These are phyloP conservation scores for Ciconia maguari DNA, from an alignment of 2,113 vertebrate genomes.

Conservation along the genomic window DNA sequence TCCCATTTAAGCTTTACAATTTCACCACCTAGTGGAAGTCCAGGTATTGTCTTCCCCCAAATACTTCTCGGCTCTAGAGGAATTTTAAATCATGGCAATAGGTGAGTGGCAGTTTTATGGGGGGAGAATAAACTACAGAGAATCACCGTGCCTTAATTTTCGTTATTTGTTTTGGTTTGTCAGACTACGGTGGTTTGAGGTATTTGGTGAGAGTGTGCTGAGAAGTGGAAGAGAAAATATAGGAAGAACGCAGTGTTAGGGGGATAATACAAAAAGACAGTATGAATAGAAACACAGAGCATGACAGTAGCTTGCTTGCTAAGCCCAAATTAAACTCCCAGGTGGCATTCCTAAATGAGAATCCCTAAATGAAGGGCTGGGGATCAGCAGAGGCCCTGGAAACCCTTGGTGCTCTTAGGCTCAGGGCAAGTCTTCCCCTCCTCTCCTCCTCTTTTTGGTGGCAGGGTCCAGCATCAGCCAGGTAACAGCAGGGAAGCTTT, in stretches of 20 bases:
- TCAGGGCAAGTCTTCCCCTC: neutral
- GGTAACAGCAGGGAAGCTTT: neutral
- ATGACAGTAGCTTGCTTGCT: neutral
- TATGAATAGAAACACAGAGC: neutral
- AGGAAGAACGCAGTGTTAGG: neutral
- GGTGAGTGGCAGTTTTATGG: neutral
- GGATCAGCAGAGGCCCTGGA: neutral
- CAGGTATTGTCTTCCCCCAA: neutral
- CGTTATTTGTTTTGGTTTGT: neutral
- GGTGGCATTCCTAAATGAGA: neutral
- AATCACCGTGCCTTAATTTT: neutral
- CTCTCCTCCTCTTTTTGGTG: neutral
- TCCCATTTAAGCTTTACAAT: constrained; percentile 51
- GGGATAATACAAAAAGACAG: neutral
- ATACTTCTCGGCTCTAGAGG: neutral
- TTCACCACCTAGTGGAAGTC: constrained; percentile 68
- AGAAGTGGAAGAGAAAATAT: neutral
- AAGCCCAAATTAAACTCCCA: neutral
- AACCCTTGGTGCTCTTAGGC: neutral
- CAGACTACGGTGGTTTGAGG: neutral
- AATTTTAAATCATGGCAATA: neutral
- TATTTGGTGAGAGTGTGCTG: neutral
- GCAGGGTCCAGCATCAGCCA: neutral
- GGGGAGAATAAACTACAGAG: neutral
- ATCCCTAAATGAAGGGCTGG: neutral